Percentiles rank a stretch among this genome's conserved stretches.
Conservation (phyloP, 2,113 vertebrate species). For the Odontesthes bonariensis region DNA sequence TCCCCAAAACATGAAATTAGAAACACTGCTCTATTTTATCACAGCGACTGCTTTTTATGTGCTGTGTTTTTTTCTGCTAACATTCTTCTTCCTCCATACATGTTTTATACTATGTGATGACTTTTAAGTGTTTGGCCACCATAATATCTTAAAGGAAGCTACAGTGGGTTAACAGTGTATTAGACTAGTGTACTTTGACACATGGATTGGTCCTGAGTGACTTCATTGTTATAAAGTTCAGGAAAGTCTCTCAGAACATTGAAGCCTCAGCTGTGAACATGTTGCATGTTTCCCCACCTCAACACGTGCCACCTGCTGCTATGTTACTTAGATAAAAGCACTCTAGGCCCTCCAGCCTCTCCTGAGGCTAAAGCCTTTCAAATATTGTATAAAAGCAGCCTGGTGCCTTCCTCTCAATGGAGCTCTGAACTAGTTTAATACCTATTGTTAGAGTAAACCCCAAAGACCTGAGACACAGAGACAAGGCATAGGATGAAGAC, state of each 20-base stretch:
- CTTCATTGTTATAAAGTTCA: slow-evolving; percentile 27
- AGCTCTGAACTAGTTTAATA: slow-evolving; percentile 81
- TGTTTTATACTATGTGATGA: not conserved
- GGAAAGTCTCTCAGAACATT: slow-evolving; percentile 36
- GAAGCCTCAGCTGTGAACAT: slow-evolving; percentile 29
- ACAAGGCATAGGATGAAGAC: slow-evolving; percentile 29
- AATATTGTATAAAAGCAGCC: slow-evolving; percentile 66
- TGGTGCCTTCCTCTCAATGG: slow-evolving; percentile 63
- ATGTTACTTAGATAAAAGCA: slow-evolving; percentile 63
- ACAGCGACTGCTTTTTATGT: not conserved
- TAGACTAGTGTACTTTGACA: slow-evolving; percentile 5
- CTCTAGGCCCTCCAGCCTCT: slow-evolving; percentile 43
- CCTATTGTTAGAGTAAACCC: slow-evolving; percentile 79
- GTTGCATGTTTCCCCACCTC: slow-evolving; percentile 33
- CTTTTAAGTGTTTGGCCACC: slow-evolving; percentile 7
- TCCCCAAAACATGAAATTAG: not conserved
- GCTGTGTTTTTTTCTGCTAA: not conserved
- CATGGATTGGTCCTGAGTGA: slow-evolving; percentile 13
- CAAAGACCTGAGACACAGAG: slow-evolving; percentile 65
- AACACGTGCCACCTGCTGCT: slow-evolving; percentile 58
- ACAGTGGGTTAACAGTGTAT: slow-evolving; percentile 11
- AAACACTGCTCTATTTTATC: not conserved
- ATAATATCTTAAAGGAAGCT: slow-evolving; percentile 14
- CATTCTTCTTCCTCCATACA: not conserved
- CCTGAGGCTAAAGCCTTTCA: slow-evolving; percentile 68